phyloP scores from a whole-genome alignment of 1,140 invertebrate genomes.

The Samia ricini region DNA sequence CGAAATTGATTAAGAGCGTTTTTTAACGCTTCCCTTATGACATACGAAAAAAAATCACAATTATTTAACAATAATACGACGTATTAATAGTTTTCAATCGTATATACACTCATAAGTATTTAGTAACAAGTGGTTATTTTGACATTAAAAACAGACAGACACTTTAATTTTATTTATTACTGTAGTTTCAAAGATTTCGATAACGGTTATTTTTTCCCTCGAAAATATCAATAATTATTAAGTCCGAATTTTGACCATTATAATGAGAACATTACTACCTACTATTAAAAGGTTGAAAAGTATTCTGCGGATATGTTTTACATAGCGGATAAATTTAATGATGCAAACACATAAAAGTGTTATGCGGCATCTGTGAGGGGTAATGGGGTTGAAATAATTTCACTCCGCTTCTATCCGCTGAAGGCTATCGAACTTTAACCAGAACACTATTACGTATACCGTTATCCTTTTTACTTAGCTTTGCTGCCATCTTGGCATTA shows the following conservation, averaged over 20 bases:
- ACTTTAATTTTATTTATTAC: too few species aligned
- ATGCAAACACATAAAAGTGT: background rate
- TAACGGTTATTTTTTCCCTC: too few species aligned
- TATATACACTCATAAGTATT: too few species aligned
- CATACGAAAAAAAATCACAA: slow-evolving; percentile 5
- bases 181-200: too few species aligned
- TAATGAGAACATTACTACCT: too few species aligned
- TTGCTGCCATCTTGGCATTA: background rate
- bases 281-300: background rate
- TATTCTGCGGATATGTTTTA: background rate
- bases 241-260: too few species aligned
- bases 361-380: background rate
- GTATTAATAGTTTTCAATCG: too few species aligned
- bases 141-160: too few species aligned
- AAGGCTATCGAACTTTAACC: background rate
- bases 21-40: background rate
- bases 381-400: background rate
- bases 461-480: background rate
- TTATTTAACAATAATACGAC: background rate
- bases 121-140: too few species aligned
- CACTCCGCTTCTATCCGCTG: background rate
- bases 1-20: background rate
- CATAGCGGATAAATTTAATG: background rate
- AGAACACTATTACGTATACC: background rate
- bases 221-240: too few species aligned